Evolutionary conservation across 2,888 invertebrate species (phyloP).

Genomic region (Papilio demoleus): DNA sequence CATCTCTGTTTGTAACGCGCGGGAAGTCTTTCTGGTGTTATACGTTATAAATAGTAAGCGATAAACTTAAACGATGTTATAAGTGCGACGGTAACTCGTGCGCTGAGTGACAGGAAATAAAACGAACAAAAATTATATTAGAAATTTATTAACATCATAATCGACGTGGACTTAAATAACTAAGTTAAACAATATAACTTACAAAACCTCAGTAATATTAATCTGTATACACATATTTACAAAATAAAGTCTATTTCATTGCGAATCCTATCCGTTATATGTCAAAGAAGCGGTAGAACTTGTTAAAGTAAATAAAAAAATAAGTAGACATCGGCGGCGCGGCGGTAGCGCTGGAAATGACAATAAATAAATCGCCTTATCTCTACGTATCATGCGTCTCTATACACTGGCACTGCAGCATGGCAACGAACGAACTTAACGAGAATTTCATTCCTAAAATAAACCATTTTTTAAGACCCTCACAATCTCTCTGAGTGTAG

Average conservation of each 20-base stretch:
- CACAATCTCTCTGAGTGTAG: conserved; percentile 9
- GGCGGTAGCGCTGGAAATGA: conserved; percentile 49
- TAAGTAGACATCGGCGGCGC: conserved; percentile 48
- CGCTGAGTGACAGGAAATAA: conserved; percentile 44
- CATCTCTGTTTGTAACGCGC: background rate
- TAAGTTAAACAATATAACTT: conserved; percentile 54
- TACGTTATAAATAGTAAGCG: too few relatives aligned
- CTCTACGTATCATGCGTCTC: conserved; percentile 48
- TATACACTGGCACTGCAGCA: conserved; percentile 61
- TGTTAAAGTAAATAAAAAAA: conserved; percentile 46
- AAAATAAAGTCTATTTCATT: conserved; percentile 68
- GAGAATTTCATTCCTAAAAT: conserved; percentile 5
- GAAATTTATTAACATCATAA: conserved; percentile 61
- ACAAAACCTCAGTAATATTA: conserved; percentile 64
- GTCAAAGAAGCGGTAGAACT: conserved; percentile 43
- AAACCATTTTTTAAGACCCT: conserved; percentile 15
- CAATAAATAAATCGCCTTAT: conserved; percentile 62
- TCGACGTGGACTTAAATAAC: conserved; percentile 60
- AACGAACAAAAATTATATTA: conserved; percentile 50
- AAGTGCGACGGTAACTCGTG: too few relatives aligned
- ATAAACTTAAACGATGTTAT: too few relatives aligned
- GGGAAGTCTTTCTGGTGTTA: too few relatives aligned
- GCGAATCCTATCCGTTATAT: conserved; percentile 48
- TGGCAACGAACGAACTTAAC: conserved; percentile 49
- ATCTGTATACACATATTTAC: conserved; percentile 81